Evolutionary conservation across 2,797 vertebrate species (phyloP), one percentile per base, ranked within the genome.

Genomic region (Streptopelia turtur): DNA sequence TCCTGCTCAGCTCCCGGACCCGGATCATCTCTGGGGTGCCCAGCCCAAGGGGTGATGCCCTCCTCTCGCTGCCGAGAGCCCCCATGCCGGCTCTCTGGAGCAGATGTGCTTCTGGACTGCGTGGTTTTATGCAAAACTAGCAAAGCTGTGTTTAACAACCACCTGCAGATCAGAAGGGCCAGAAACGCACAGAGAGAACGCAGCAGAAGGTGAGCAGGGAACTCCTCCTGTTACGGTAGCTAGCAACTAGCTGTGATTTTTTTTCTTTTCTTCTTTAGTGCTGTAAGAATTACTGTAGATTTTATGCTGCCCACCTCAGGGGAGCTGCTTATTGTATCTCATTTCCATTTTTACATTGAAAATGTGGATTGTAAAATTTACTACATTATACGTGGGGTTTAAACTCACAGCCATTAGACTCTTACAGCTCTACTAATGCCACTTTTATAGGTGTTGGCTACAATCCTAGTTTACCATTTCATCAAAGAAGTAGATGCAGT

Each of bases 321-420:
- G 88, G 95, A 96, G 84, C 72, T 80, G 85, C 92, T 95, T 91
- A 92, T 91, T 92, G 66, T 90, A 92, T 93, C 87, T 92, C 94
- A 95, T 97, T 97, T 97, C 94, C 91, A 96, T 94, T 97, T 97
- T 95, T 94, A 95, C 94, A 90, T 25, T 94, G 90, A 96, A 97
- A 96, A 92, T 69, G 78, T 96, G 92, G 91, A 97, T 76, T 96
- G 95, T 96, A 97, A 97, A 95, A 93, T 97, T 96, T 96, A 96
- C 94, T 93, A 80, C 69, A 41, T 87, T 84, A 93, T 92, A 93
- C 7, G 1, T 63, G 59, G 88, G 72, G 8, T 89, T 97, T 91
- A 97, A 96, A 94, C 83, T 95, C 90, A 11, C 63, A 90, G 91
- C 89, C 92, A 96, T 97, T 97, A 97, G 94, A 80, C 60, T 92